Evolutionary conservation across 2,113 vertebrate genomes (phyloP), one percentile per base, ranked within the genome.

Genomic region (Petrocephalus microphthalmus): DNA sequence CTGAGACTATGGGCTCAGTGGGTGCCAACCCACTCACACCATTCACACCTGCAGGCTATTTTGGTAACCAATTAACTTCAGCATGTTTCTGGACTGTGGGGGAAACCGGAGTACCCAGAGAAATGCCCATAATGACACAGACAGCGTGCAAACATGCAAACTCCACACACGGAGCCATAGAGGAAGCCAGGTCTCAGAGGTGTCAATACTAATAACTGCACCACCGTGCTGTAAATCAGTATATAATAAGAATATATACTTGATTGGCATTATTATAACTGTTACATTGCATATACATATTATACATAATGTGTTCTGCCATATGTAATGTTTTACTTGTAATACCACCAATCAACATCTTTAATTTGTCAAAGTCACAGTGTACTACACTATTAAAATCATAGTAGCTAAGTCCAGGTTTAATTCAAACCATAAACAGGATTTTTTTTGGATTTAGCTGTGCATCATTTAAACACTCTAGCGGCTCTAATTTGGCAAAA

Each of bases 401-500:
- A 84, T n/a, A 15, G 45, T n/a, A 84, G 22, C n/a, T 84, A 51
- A 84, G 8, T 84, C 3, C 1, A 0, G 82, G 49, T 52, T 49
- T 51, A 84, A 84, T 52, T 84, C 82, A 84, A 7, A 84, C 19
- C 22, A 25, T 84, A 84, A 84, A 49, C n/a, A 49, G 45, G 22
- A 84, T 52, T 74, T 78, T 78, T 37, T 78, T 78, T 78, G 71
- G 71, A 78, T 78, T 78, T 42, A 78, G 71, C 19, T 74, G 33
- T 42, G 37, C 71, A 74, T 74, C 29, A 74, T 74, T 54, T 19
- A 54, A 71, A 47, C 42, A 87, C n/a, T 42, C 8, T 4, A 87
- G 37, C 0, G n/a, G 56, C 29, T 42, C n/a, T 42, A 42, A 88
- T 89, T 87, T 64, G 56, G 33, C 42, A 47, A 87, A 89, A 86